Evolutionary conservation across 1,140 invertebrate genomes (phyloP), one percentile per base, ranked within the genome.

Genomic region (Drosophila obscura): DNA sequence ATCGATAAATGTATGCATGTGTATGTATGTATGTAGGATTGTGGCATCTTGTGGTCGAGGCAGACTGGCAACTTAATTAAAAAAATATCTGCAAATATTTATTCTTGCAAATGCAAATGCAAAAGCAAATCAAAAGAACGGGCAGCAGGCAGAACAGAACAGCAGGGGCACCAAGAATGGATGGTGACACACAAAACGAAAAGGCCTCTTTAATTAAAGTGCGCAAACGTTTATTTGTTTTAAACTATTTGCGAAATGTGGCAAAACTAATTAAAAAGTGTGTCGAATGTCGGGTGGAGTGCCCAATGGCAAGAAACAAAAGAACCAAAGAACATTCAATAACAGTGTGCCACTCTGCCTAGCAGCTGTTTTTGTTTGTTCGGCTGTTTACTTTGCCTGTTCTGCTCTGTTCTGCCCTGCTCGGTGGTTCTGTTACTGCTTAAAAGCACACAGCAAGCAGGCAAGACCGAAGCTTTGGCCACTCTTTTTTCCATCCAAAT

Each of bases 241-340:
- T 71, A 44, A 84, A 84, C 81, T 84, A 77, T 84, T 84, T 84
- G 81, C 82, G 49, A 85, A 87, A 85, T 85, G 81, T 81, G 81
- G 77, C 74, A 85, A 76, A 85, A 85, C 81, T 85, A 85, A 85
- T 85, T 85, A 85, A 87, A 85, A 81, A 66, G 82, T 87, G 82
- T 85, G 81, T 80, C 81, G 82, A 84, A 80, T 84, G 35, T 39
- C 35, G 35, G 9, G 3, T 2, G 31, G 3, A 39, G 11, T 39
- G 81, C 81, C 81, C 81, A 84, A 85, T 84, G 81, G 82, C 81
- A 84, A 84, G 73, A 1, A 80, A 85, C 81, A 84, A 84, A 80
- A 85, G 80, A 39, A 13, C 35, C 35, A 39, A 39, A 24, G 35
- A 39, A 39, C 11, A 39, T 39, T 39, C 35, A 39, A 39, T 39